phyloP scores from a whole-genome alignment of 2,888 invertebrate genomes.

The Sicus ferrugineus region DNA sequence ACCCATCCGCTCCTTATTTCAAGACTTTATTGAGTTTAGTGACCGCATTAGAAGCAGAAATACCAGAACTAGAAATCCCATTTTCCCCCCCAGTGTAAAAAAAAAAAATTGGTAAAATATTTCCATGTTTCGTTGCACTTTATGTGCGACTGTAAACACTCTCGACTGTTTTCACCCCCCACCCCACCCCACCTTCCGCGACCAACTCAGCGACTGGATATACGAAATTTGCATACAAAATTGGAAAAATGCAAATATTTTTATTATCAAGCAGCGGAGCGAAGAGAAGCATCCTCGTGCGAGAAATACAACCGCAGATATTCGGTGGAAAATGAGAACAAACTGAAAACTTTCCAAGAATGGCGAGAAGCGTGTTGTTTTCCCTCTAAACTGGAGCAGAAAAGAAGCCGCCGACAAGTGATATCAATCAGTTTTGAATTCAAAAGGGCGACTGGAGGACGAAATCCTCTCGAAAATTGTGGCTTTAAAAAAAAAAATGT shows the following conservation, averaged over 20 bases:
- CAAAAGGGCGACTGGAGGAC: background rate
- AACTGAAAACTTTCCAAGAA: background rate
- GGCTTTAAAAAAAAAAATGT: no score
- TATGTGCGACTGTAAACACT: conserved; percentile 30
- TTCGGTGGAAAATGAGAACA: background rate
- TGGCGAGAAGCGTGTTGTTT: background rate
- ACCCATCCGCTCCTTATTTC: no score
- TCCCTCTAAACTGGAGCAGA: background rate
- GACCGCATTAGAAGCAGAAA: no score
- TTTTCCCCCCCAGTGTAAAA: no score
- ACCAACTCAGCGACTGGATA: conserved; percentile 2
- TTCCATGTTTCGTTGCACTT: conserved; percentile 27
- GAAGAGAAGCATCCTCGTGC: background rate
- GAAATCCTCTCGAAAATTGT: no score
- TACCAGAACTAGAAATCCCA: no score
- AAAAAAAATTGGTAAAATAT: background rate
- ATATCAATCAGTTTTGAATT: background rate
- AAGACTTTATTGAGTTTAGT: no score
- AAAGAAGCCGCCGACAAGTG: background rate
- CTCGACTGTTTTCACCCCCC: background rate
- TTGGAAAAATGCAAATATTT: conserved; percentile 63
- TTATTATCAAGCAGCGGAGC: conserved; percentile 55
- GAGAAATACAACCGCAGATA: background rate
- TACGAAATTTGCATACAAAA: conserved; percentile 58
- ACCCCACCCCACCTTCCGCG: background rate